Percentiles rank a stretch among this genome's conserved stretches.
phyloP scores from a whole-genome alignment of 2,888 invertebrate species.

The Cephus spinipes region DNA sequence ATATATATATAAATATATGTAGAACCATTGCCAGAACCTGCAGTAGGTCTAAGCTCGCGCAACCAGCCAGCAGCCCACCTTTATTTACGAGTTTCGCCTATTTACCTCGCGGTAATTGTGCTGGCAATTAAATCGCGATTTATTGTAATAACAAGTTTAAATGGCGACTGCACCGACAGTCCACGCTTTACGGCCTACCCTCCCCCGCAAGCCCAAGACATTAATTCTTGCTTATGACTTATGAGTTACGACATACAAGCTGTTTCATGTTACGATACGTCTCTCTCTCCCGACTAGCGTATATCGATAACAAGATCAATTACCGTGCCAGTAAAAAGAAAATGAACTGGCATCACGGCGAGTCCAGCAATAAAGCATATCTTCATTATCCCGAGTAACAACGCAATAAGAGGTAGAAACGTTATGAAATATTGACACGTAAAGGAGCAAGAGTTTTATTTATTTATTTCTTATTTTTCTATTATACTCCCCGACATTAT shows the following conservation, averaged over 20 bases:
- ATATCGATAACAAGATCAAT: not conserved
- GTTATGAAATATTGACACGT: not conserved
- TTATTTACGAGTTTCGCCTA: constrained; percentile 52
- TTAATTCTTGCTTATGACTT: constrained; percentile 57
- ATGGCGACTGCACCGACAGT: constrained; percentile 26
- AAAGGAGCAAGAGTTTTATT: not conserved
- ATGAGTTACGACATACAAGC: constrained; percentile 50
- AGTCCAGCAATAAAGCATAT: not conserved
- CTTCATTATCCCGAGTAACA: not conserved
- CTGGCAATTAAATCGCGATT: constrained; percentile 52
- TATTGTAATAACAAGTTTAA: constrained; percentile 58
- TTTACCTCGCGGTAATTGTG: constrained; percentile 50
- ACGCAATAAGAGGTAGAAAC: not conserved
- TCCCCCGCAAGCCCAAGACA: constrained; percentile 37
- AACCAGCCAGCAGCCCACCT: constrained; percentile 33
- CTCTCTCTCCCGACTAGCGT: not conserved
- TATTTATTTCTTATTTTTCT: too few species aligned
- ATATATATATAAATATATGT: not conserved
- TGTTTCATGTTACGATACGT: constrained; percentile 24
- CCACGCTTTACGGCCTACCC: not conserved
- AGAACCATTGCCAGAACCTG: not conserved
- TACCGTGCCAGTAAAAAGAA: not conserved
- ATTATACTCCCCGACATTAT: not conserved
- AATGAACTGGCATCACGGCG: not conserved
- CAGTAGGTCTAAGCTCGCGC: constrained; percentile 3